phyloP scores from a whole-genome alignment of 2,113 vertebrate genomes.

The Lichenostomus cassidix region DNA sequence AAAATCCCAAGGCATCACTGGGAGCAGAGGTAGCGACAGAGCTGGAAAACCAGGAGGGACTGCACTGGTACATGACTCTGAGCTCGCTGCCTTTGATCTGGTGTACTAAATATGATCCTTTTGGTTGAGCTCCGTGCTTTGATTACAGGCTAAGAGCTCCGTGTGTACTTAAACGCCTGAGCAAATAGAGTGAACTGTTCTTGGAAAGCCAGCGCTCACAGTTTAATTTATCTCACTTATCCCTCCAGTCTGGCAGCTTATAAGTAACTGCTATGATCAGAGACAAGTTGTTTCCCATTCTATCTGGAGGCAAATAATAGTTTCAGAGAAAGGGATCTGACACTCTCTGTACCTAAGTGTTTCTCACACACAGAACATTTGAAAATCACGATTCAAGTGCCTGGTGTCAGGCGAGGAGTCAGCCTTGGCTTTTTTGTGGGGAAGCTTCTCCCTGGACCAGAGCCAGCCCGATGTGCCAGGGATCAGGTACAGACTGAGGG shows the following conservation, averaged over 20 bases:
- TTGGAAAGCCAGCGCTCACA: slow-evolving; percentile 46
- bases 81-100: slow-evolving; percentile 11
- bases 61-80: neutral
- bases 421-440: neutral
- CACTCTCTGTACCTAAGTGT: slow-evolving; percentile 38
- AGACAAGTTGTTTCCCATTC: slow-evolving; percentile 65
- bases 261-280: slow-evolving; percentile 69
- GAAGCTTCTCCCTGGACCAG: neutral
- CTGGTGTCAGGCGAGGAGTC: slow-evolving; percentile 6
- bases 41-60: neutral
- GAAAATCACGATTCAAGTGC: neutral
- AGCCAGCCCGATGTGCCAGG: neutral
- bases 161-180: neutral
- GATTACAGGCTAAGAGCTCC: slow-evolving; percentile 52
- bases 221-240: slow-evolving; percentile 71
- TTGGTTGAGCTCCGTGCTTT: neutral
- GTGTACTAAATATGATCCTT: slow-evolving; percentile 13
- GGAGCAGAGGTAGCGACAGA: neutral
- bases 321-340: slow-evolving; percentile 52
- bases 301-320: slow-evolving; percentile 70
- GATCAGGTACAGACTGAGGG: slow-evolving; percentile 23
- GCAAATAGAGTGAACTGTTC: slow-evolving; percentile 60
- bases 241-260: slow-evolving; percentile 66
- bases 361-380: slow-evolving; percentile 25
- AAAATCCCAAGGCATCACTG: too few relatives aligned